Evolutionary conservation across 2,113 vertebrate genomes (phyloP), one percentile per base, ranked within the genome.

Genomic region (Setophaga coronata): DNA sequence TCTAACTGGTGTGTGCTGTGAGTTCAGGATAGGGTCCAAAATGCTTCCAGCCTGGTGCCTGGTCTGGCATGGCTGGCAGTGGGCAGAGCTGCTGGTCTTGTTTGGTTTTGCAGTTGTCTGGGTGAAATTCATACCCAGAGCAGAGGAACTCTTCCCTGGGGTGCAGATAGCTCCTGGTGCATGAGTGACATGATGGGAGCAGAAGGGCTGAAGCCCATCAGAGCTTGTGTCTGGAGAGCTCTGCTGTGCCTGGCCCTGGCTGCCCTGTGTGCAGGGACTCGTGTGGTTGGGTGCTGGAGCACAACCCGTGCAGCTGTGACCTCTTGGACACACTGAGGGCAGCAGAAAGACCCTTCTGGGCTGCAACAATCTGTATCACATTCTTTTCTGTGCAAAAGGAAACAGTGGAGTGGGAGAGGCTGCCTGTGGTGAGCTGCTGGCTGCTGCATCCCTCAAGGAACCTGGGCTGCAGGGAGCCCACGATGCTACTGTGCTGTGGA

Each of bases 361-460:
- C 67, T 83, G 58, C 43, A 62, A 36, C 3, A 7, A 8, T 21
- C 58, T 72, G 31, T 12, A 12, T 36, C 2, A 0, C 13, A 29
- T 74, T 7, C 17, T 77, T 40, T 78, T 79, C 40, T 25, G 1
- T 54, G 43, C 56, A 79, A 42, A 78, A 71, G 18, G 70, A 78
- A 79, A 78, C 34, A 31, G 20, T 51, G 56, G 38, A 64, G 38
- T 29, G 70, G 74, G 74, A 90, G 78, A 96, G 34, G 82, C 61
- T 82, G 73, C 31, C 45, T 82, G 50, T 1, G 5, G 53, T 0
- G 5, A 93, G 87, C 66, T 89, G 64, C 72, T 0, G 45, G 40
- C 69, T 88, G 72, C 84, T 53, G 42, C 45, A 78, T 50, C 57
- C 77, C 62, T 29, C 1, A 6, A 73, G 40, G 53, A 83, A 20